Evolutionary conservation across 2,113 vertebrate species (phyloP).

Genomic region (Ailurus styani): DNA sequence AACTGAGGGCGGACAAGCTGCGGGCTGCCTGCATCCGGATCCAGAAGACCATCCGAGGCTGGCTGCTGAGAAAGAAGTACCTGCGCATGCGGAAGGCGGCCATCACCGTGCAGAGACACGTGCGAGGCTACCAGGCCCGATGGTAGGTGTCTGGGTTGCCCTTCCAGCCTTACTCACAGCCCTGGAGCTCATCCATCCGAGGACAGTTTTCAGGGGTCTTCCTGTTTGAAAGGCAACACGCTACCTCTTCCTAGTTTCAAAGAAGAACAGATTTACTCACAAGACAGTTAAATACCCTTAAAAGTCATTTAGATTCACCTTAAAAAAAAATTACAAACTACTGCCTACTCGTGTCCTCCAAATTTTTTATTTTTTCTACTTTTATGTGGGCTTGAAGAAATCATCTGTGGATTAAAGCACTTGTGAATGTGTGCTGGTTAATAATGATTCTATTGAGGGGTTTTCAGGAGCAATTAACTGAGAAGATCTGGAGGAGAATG

Average conservation of each 20-base stretch:
- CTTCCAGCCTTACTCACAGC: neutral
- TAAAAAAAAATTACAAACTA: neutral
- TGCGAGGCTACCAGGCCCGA: slow-evolving; percentile 95
- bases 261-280: slow-evolving; percentile 38
- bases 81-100: slow-evolving; percentile 91
- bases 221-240: neutral
- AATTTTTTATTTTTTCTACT: neutral
- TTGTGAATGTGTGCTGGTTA: neutral
- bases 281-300: slow-evolving; percentile 26
- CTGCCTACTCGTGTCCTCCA: neutral
- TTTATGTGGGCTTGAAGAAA: neutral
- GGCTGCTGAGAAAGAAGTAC: slow-evolving; percentile 96
- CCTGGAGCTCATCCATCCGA: neutral
- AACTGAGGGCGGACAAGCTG: slow-evolving; percentile 95
- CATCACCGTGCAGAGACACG: slow-evolving; percentile 92
- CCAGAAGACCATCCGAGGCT: slow-evolving; percentile 97
- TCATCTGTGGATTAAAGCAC: neutral
- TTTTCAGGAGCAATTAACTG: neutral
- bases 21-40: slow-evolving; percentile 96
- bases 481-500: neutral
- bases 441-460: neutral
- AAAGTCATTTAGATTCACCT: neutral
- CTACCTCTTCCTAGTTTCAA: neutral
- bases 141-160: slow-evolving; percentile 84
- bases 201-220: neutral